phyloP scores from a whole-genome alignment of 1,140 invertebrate genomes.

The Pectinophora gossypiella region DNA sequence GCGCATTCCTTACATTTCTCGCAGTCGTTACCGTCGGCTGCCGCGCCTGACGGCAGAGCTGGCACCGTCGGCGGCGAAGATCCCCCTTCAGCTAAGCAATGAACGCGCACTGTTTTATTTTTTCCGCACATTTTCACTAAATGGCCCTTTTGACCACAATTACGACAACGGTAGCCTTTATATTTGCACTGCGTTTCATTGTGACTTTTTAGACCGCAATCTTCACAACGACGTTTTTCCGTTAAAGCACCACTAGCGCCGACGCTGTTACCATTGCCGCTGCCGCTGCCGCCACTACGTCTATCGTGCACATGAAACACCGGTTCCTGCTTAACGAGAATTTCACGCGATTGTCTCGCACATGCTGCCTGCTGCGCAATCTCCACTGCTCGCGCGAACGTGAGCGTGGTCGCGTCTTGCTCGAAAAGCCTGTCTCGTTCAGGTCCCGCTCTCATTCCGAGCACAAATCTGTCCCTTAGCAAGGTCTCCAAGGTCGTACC shows the following conservation, averaged over 20 bases:
- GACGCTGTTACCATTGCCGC: too few species aligned
- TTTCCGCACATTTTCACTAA: not conserved
- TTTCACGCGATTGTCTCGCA: not conserved
- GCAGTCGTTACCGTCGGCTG: not conserved
- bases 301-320: not conserved
- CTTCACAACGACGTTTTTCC: not conserved
- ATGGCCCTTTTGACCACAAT: not conserved
- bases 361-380: not conserved
- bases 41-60: too few species aligned
- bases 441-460: not conserved
- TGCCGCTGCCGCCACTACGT: too few species aligned
- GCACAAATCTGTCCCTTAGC: not conserved
- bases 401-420: not conserved
- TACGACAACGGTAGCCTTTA: not conserved
- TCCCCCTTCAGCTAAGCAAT: not conserved
- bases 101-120: not conserved
- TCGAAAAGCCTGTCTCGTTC: slow-evolving; percentile 4
- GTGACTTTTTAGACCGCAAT: not conserved
- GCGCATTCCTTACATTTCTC: slow-evolving; percentile 1
- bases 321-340: not conserved
- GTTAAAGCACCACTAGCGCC: not conserved
- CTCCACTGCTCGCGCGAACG: not conserved
- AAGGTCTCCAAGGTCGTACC: not conserved
- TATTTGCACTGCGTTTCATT: not conserved
- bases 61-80: too few species aligned